phyloP scores from a whole-genome alignment of 2,888 invertebrate species.

The Zaprionus lineosus region DNA sequence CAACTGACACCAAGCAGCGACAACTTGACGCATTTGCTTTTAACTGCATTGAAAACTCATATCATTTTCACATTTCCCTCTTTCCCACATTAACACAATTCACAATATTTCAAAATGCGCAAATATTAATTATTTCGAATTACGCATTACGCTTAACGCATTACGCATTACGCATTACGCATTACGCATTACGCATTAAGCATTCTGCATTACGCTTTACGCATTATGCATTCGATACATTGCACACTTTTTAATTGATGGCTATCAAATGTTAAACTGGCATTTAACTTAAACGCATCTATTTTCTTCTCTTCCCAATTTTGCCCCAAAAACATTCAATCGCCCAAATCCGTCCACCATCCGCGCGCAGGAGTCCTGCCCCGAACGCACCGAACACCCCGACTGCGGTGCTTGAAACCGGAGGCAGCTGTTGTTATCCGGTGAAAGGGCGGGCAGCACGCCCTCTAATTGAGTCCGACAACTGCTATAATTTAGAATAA shows the following conservation, averaged over 20 bases:
- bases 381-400: not conserved
- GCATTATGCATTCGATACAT: conserved; percentile 31
- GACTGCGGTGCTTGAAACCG: conserved; percentile 3
- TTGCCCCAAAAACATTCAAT: conserved; percentile 10
- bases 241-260: conserved; percentile 47
- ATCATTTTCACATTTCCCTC: too few relatives aligned
- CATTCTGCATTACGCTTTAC: conserved; percentile 5
- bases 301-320: not conserved
- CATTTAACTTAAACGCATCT: conserved; percentile 17
- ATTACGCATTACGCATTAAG: conserved; percentile 31
- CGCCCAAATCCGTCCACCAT: too few relatives aligned
- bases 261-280: conserved; percentile 50
- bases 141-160: not conserved
- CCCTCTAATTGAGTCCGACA: not conserved
- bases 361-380: too few relatives aligned
- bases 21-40: too few relatives aligned
- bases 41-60: too few relatives aligned
- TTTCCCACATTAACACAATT: too few relatives aligned
- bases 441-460: not conserved
- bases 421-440: conserved; percentile 13
- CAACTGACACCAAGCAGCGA: conserved; percentile 9
- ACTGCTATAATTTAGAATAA: not conserved
- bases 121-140: not conserved
- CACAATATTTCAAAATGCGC: not conserved
- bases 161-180: conserved; percentile 23